Base-by-base conservation (phyloP, 2,888 invertebrate species). In the Cryptus armator region DNA sequence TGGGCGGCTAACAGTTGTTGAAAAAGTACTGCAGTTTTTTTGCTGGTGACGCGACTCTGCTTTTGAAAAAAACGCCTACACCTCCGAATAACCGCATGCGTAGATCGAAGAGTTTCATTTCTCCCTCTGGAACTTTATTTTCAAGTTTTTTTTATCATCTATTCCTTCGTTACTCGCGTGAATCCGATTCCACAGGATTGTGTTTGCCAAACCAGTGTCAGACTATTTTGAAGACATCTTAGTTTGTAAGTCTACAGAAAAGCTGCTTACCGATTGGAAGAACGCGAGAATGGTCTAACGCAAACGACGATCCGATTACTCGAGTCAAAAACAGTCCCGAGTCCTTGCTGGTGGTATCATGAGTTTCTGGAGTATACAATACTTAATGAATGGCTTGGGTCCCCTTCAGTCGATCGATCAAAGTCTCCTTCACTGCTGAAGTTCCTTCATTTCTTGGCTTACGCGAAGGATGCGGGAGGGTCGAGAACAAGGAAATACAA, bases 271-370 rank as follows among this genome's bases (percentile, higher is more conserved):
- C 14, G 3, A 44, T 68, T 16, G 19, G 37, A 81, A 53, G 24
- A 51, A 32, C 29, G 43, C 10, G 19, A 24, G 51, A 44, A 82
- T 77, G 43, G 29, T 37, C 37, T 24, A 19, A 32, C 53, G 51
- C 16, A 56, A 29, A 6, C 51, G 43, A 53, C 48, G 48, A 68
- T 78, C 83, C 74, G 72, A 74, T 83, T 74, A 68, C 32, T 68
- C 67, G 43, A 16, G 59, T 62, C 68, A 68, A 67, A 62, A 53
- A 83, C 43, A 44, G 24, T 16, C 19, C 44, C 48, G 51, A 68
- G 48, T 12, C 24, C 59, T 71, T 14, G 19, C 32, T 53, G 70
- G 43, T 53, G 75, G 43, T 16, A 76, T 70, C 12, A 53, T 44
- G 46, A 76, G 76, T 64, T 24, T 19, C n/a, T n/a, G 9, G 4